Evolutionary conservation across 2,113 vertebrate genomes (phyloP).

Genomic region (Pelusios castaneus): DNA sequence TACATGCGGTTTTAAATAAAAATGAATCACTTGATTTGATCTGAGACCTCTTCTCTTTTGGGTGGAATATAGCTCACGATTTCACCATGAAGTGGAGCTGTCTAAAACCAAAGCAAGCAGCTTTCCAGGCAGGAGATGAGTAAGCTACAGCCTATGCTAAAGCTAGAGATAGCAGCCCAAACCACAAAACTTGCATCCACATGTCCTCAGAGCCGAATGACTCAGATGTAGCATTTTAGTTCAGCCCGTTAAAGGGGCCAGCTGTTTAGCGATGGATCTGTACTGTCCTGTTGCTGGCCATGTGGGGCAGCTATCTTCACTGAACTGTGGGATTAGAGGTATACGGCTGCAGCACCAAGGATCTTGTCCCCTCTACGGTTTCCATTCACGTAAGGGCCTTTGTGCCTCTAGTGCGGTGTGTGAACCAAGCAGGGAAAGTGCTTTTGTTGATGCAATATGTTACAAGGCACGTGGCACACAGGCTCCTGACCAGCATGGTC

Average conservation of each 20-base stretch:
- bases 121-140: background rate
- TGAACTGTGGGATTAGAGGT: slow-evolving; percentile 33
- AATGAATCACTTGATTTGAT: slow-evolving; percentile 73
- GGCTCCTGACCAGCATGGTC: background rate
- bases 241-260: background rate
- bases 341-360: background rate
- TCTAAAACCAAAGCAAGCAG: background rate
- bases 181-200: background rate
- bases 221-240: background rate
- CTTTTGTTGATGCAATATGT: background rate
- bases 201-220: fast-evolving
- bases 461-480: background rate
- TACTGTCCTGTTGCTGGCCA: background rate
- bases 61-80: background rate
- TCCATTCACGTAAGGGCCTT: background rate
- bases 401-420: background rate
- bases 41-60: background rate
- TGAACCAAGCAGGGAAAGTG: slow-evolving; percentile 51
- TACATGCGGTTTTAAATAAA: slow-evolving; percentile 85
- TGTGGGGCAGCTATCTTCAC: background rate
- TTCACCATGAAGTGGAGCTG: background rate
- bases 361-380: background rate
- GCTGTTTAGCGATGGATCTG: background rate
- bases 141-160: fast-evolving
- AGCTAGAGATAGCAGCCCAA: background rate